phyloP scores from a whole-genome alignment of 2,113 vertebrate genomes.

The Empidonax alnorum region DNA sequence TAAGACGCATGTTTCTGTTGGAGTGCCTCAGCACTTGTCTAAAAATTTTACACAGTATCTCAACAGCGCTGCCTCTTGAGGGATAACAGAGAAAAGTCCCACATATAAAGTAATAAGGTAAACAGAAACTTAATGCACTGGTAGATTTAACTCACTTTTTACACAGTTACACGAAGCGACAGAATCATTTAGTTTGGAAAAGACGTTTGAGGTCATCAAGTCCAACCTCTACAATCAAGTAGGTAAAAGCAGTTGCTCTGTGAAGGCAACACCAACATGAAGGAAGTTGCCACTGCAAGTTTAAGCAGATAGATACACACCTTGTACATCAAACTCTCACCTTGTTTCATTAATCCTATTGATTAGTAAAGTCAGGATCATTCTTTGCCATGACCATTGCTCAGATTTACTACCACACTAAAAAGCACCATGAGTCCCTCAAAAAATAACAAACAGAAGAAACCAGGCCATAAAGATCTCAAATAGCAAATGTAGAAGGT shows the following conservation, averaged over 20 bases:
- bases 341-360: not conserved
- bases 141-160: not conserved
- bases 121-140: conserved; percentile 22
- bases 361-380: not conserved
- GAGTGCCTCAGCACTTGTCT: conserved; percentile 67
- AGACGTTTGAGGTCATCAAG: not conserved
- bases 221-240: not conserved
- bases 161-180: not conserved
- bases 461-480: not conserved
- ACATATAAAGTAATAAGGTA: conserved; percentile 15
- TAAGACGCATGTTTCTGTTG: conserved; percentile 71
- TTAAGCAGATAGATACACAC: not conserved
- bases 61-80: conserved; percentile 62
- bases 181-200: not conserved
- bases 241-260: not conserved
- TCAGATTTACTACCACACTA: not conserved
- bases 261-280: not conserved
- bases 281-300: not conserved
- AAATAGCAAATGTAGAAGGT: not conserved
- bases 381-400: not conserved
- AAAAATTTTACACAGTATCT: conserved; percentile 67
- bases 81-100: conserved; percentile 39
- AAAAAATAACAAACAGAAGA: not conserved
- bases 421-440: not conserved
- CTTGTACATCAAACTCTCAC: not conserved